Conservation (phyloP, 2,888 invertebrate species). For the Iselma pallidipennis region DNA sequence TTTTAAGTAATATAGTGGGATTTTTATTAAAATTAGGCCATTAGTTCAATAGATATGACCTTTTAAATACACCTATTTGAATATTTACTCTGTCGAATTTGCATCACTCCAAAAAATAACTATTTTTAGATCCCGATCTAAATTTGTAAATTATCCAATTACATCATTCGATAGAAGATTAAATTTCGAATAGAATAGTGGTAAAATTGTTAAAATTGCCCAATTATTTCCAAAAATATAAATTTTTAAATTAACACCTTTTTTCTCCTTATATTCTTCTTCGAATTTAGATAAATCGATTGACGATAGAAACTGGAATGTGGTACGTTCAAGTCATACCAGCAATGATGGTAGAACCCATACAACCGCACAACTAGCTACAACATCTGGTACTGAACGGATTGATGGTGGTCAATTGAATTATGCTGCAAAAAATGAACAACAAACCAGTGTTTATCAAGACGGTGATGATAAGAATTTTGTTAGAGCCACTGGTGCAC, state of each 20-base stretch:
- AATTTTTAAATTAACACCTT: no score
- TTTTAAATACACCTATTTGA: neutral
- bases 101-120: neutral
- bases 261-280: neutral
- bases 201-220: no score
- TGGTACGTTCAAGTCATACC: constrained; percentile 65
- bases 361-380: constrained; percentile 63
- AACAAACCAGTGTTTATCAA: constrained; percentile 60
- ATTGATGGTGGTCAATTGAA: constrained; percentile 68
- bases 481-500: constrained; percentile 57
- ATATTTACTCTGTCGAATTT: neutral
- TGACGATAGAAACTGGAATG: constrained; percentile 63
- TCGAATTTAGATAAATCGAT: constrained; percentile 10
- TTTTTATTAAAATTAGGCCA: neutral
- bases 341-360: constrained; percentile 69
- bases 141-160: no score
- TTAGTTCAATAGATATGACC: neutral
- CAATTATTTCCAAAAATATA: no score
- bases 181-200: no score
- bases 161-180: no score
- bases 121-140: no score
- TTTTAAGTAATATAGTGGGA: neutral
- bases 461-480: constrained; percentile 62
- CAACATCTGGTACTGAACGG: constrained; percentile 67
- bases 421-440: constrained; percentile 67